A percentile compares a stretch with the other conserved stretches of the same genome.
Evolutionary conservation across 2,797 vertebrate species (phyloP).

Genomic region (Thamnophis elegans): DNA sequence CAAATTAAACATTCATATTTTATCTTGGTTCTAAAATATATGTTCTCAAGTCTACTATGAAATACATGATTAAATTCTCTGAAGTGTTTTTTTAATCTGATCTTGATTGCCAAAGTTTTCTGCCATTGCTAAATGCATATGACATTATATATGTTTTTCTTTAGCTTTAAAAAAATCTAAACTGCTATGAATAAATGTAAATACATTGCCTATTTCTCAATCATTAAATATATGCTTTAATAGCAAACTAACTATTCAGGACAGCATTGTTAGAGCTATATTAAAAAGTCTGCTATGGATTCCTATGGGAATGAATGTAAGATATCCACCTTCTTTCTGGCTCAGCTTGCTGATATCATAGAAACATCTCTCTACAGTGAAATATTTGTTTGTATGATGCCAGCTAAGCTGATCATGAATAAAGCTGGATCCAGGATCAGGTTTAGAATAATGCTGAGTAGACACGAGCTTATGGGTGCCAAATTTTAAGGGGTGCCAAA

Average conservation of each 20-base stretch:
- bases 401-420: neutral
- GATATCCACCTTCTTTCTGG: neutral
- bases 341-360: neutral
- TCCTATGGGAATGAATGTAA: neutral
- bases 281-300: neutral
- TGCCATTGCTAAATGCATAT: conserved; percentile 65
- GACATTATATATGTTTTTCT: conserved; percentile 68
- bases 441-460: neutral
- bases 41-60: conserved; percentile 69
- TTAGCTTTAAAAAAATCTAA: conserved; percentile 70
- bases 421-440: neutral
- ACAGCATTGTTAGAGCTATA: neutral
- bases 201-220: conserved; percentile 64
- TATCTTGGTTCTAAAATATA: conserved; percentile 69
- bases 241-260: neutral
- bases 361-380: neutral
- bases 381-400: neutral
- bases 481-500: neutral
- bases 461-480: neutral
- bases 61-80: conserved; percentile 67
- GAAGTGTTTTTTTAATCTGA: conserved; percentile 68
- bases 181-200: conserved; percentile 71
- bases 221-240: conserved; percentile 70
- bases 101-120: conserved; percentile 69
- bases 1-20: conserved; percentile 72